Evolutionary conservation across 2,888 invertebrate species (phyloP).

Genomic region (Alloscopus bannaensis): DNA sequence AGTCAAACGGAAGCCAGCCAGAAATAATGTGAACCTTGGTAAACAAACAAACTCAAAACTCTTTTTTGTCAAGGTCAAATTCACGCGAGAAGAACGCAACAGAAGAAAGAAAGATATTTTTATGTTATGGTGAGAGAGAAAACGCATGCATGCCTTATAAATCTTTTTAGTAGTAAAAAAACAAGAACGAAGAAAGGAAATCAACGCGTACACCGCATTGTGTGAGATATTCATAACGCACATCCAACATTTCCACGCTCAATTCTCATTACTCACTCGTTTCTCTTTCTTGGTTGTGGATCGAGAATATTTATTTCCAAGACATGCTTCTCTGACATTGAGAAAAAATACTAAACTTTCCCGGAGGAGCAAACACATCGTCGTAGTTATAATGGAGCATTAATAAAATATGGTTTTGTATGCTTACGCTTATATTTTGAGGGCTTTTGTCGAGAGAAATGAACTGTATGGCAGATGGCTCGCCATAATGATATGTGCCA

Average conservation of each 20-base stretch:
- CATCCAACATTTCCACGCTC: not conserved
- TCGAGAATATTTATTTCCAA: not conserved
- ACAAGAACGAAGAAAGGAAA: no score
- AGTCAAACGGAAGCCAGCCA: constrained; percentile 47
- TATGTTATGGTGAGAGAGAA: not conserved
- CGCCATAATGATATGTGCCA: no score
- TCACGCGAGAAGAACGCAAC: not conserved
- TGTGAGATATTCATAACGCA: not conserved
- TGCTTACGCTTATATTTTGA: no score
- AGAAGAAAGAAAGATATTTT: not conserved
- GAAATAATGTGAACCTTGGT: constrained; percentile 43
- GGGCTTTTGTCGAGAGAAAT: no score
- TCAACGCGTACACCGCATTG: no score
- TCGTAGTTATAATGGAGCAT: no score
- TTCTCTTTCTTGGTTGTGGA: not conserved
- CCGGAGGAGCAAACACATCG: no score
- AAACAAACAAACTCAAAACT: constrained; percentile 57
- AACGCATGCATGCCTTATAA: not conserved
- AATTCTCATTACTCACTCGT: not conserved
- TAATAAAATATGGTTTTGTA: no score
- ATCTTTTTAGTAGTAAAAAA: no score
- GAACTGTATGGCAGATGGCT: no score
- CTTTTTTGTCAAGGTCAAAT: constrained; percentile 45
- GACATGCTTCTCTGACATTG: not conserved
- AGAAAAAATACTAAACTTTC: no score